Conservation (phyloP, 2,888 invertebrate species). For the Bombylius discolor region DNA sequence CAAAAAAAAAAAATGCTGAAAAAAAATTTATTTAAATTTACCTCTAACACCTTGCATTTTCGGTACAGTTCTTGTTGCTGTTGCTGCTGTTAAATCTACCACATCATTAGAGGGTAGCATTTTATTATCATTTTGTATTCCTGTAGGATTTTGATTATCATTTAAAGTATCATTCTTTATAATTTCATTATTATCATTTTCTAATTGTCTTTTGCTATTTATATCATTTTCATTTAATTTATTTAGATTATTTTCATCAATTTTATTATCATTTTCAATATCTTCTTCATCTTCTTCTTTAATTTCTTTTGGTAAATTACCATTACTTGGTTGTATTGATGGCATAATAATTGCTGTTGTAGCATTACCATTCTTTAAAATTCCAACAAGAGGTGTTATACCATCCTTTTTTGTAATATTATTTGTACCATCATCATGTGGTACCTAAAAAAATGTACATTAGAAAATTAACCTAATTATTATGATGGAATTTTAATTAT, state of each 20-base stretch:
- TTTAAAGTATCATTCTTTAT: neutral
- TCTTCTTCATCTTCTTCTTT: constrained; percentile 4
- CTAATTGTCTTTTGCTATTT: neutral
- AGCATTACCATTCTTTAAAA: constrained; percentile 33
- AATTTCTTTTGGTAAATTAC: constrained; percentile 16
- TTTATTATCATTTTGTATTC: too few relatives aligned
- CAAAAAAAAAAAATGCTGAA: too few relatives aligned
- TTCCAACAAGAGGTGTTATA: constrained; percentile 30
- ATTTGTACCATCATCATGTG: constrained; percentile 28
- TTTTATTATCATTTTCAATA: neutral
- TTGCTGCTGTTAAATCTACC: neutral
- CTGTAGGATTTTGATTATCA: neutral
- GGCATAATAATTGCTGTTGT: constrained; percentile 13
- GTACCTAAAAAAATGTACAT: constrained; percentile 16
- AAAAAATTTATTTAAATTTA: constrained; percentile 17
- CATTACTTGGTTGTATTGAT: constrained; percentile 19
- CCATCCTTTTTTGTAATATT: constrained; percentile 27
- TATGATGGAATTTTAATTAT: too few relatives aligned
- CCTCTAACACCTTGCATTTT: constrained; percentile 41
- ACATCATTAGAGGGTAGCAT: too few relatives aligned
- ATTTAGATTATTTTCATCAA: neutral
- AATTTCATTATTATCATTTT: neutral
- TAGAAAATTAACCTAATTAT: too few relatives aligned
- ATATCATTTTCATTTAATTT: neutral
- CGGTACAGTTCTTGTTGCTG: constrained; percentile 4